Percentiles rank a stretch among this genome's conserved stretches.
phyloP scores from a whole-genome alignment of 2,888 invertebrate species.

The Apeira syringaria region DNA sequence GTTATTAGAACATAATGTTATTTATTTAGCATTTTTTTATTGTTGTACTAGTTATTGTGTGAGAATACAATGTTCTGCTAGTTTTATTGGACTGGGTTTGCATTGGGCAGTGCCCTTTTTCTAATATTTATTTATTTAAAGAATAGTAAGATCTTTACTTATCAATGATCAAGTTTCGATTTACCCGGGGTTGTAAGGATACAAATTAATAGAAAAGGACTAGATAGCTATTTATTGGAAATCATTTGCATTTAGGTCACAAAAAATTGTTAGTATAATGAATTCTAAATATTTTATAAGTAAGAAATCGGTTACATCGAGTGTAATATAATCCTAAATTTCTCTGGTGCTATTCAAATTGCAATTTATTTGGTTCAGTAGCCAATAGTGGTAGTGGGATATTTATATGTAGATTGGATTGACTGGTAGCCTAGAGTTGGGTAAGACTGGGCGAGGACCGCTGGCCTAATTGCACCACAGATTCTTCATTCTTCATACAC shows the following conservation, averaged over 20 bases:
- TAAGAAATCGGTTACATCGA: slow-evolving; percentile 56
- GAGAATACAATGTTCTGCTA: slow-evolving; percentile 24
- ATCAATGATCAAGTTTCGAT: no score
- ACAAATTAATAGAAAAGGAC: slow-evolving; percentile 24
- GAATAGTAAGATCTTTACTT: no score
- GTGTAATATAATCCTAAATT: slow-evolving; percentile 52
- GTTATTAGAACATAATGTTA: slow-evolving; percentile 21
- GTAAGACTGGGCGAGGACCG: slow-evolving; percentile 5
- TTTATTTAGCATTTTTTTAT: slow-evolving; percentile 26
- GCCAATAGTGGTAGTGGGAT: slow-evolving; percentile 20
- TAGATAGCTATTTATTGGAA: slow-evolving; percentile 24
- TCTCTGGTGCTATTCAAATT: slow-evolving; percentile 67
- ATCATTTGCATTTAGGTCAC: slow-evolving; percentile 40
- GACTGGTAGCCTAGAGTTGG: background rate
- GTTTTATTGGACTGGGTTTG: slow-evolving; percentile 37
- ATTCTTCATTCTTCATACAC: slow-evolving; percentile 4
- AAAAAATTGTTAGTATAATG: slow-evolving; percentile 14
- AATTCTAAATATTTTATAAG: slow-evolving; percentile 31
- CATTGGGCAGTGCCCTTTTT: slow-evolving; percentile 42
- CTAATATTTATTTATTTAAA: slow-evolving; percentile 32
- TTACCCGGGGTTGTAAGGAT: slow-evolving; percentile 12
- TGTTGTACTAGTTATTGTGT: slow-evolving; percentile 15
- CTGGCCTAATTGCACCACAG: slow-evolving; percentile 24
- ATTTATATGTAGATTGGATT: background rate
- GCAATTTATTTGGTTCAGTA: slow-evolving; percentile 44